Base-by-base conservation (phyloP, 2,888 invertebrate species). In the Notocelia uddmanniana region DNA sequence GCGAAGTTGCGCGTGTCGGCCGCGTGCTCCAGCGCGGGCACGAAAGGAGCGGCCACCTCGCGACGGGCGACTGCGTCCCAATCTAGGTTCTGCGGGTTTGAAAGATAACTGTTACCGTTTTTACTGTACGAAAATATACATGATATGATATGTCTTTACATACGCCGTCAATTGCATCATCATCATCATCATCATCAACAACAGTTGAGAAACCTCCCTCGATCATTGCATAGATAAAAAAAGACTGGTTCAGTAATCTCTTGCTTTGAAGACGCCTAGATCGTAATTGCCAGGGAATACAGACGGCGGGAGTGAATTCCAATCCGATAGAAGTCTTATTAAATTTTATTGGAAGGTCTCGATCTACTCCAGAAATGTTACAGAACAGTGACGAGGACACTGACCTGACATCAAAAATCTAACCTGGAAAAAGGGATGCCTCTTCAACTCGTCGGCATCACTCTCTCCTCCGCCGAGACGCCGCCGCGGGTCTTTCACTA, bases 1-100 rank as follows among this genome's bases (percentile, higher is more conserved):
- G 98, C 97, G 90, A 99, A 99, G 94, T 99, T 99, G 84, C 98
- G 97, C 15, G 98, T 98, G 91, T 99, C 99, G 75, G 98, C 94
- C 87, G 98, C 98, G 88, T 97, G 95, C 76, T 94, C 94, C 68
- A 99, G 96, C 71, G 95, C 95, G n/a, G 99, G 99, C 77, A 97
- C 96, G 92, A 99, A 98, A 1, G 99, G 99, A 0, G 99, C 98
- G 15, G 96, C 89, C 71, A 98, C 95, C 78, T 96, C 95, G 82
- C 98, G 97, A 0, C 94, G 93, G 1, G 97, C 95, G 62, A 99
- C 94, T 64, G 96, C 96, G 18, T 95, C 94, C 99, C 99, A 99
- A 87, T 97, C 96, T 37, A 98, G 89, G 74, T 91, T 94, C 94
- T 91, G 82, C 0, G 60, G 11, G 68, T 15, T 45, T 13, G 6